phyloP scores from a whole-genome alignment of 2,113 vertebrate species.

The Speoplatyrhinus poulsoni region DNA sequence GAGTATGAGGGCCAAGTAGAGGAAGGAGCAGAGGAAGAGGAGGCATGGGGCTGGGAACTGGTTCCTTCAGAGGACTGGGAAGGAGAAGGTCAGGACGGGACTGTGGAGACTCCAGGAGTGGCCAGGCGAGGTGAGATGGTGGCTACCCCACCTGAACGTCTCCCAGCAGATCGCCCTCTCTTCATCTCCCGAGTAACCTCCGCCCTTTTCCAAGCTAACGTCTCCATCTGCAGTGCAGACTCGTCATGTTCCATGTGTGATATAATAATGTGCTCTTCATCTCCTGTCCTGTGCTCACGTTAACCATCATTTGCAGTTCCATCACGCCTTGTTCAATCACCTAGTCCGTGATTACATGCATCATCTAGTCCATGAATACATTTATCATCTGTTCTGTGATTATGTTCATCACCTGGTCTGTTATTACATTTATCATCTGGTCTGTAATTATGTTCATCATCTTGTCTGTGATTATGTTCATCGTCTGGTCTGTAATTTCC shows the following conservation, averaged over 20 bases:
- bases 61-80: slow-evolving; percentile 76
- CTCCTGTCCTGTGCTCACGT: slow-evolving; percentile 5
- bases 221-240: slow-evolving; percentile 42
- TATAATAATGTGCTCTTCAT: background rate
- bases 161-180: slow-evolving; percentile 53
- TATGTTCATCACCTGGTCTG: too few species aligned
- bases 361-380: too few species aligned
- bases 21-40: slow-evolving; percentile 58
- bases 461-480: slow-evolving; percentile 1
- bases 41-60: slow-evolving; percentile 77
- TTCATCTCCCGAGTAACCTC: slow-evolving; percentile 67
- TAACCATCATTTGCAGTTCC: slow-evolving; percentile 11
- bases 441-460: too few species aligned
- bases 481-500: slow-evolving; percentile 6
- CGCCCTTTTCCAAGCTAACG: slow-evolving; percentile 49
- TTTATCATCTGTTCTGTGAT: too few species aligned
- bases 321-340: slow-evolving; percentile 21
- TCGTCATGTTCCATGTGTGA: slow-evolving; percentile 41
- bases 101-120: slow-evolving; percentile 81
- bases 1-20: slow-evolving; percentile 46
- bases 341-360: too few species aligned
- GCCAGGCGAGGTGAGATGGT: slow-evolving; percentile 86
- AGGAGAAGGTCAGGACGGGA: slow-evolving; percentile 73
- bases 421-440: too few species aligned
- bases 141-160: slow-evolving; percentile 58